These are phyloP conservation scores for Drosophila ohnishii DNA, from an alignment of 1,140 invertebrate species.

Conservation along the genomic window DNA sequence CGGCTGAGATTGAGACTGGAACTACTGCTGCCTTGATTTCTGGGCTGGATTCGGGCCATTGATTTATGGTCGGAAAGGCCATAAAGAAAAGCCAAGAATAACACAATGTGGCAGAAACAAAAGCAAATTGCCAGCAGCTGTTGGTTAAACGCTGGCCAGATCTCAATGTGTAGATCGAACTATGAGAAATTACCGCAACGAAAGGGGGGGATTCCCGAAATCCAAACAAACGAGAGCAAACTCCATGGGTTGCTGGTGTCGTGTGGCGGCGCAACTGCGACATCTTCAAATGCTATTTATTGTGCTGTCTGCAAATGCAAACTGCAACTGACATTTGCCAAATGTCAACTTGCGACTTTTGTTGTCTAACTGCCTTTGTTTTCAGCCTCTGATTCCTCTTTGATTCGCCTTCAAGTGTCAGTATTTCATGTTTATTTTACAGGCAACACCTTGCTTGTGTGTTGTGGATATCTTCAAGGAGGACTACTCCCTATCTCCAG, in stretches of 20 bases:
- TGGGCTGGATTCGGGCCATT: conserved; percentile 20
- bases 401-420: conserved; percentile 42
- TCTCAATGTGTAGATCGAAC: conserved; percentile 10
- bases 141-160: conserved; percentile 21
- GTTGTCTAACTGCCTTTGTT: conserved; percentile 38
- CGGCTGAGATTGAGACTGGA: conserved; percentile 23
- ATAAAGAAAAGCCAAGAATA: conserved; percentile 44
- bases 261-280: conserved; percentile 40
- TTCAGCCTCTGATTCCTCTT: conserved; percentile 23
- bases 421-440: conserved; percentile 18
- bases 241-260: conserved; percentile 6
- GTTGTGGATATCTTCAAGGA: neutral
- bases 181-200: neutral
- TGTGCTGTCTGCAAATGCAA: conserved; percentile 24
- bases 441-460: conserved; percentile 59
- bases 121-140: conserved; percentile 49
- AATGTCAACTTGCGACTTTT: conserved; percentile 66
- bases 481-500: neutral
- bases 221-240: conserved; percentile 29
- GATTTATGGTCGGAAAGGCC: conserved; percentile 40
- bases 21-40: conserved; percentile 22
- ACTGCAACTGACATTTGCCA: conserved; percentile 67
- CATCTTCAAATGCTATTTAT: conserved; percentile 54
- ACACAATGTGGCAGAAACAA: conserved; percentile 33
- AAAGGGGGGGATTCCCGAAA: conserved; percentile 19